Percentiles rank a stretch among this genome's conserved stretches.
These are phyloP conservation scores for Brienomyrus brachyistius DNA, from an alignment of 2,113 vertebrate species.

Conservation along the genomic window DNA sequence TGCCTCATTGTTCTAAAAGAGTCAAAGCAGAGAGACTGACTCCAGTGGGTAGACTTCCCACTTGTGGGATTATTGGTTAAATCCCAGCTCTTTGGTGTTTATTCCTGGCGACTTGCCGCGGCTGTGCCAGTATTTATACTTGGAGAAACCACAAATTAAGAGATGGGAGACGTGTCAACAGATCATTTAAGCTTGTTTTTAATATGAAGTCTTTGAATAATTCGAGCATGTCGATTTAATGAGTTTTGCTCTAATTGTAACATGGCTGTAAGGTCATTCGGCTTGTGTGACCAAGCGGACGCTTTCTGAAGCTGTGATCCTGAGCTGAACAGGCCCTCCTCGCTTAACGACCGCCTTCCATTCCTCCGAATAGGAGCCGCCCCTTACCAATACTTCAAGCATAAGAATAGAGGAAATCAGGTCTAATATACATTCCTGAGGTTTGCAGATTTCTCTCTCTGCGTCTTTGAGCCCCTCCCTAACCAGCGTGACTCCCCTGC, in stretches of 20 bases:
- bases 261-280: background rate
- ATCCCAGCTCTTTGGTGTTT: background rate
- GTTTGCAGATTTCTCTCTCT: too few relatives aligned
- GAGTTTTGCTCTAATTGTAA: background rate
- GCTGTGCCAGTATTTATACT: background rate
- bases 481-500: too few relatives aligned
- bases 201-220: background rate
- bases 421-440: too few relatives aligned
- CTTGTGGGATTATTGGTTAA: background rate
- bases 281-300: background rate
- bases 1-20: background rate
- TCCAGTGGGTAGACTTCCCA: background rate
- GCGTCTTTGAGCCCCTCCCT: too few relatives aligned
- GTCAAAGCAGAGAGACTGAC: background rate
- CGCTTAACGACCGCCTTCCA: too few relatives aligned
- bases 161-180: background rate
- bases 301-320: background rate
- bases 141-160: background rate
- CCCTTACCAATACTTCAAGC: too few relatives aligned
- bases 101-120: background rate
- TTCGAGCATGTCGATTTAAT: background rate
- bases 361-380: too few relatives aligned
- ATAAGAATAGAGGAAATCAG: too few relatives aligned
- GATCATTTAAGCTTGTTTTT: background rate
- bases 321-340: background rate